Base-by-base conservation (phyloP, 1,140 invertebrate genomes). In the Achatina immaculata region DNA sequence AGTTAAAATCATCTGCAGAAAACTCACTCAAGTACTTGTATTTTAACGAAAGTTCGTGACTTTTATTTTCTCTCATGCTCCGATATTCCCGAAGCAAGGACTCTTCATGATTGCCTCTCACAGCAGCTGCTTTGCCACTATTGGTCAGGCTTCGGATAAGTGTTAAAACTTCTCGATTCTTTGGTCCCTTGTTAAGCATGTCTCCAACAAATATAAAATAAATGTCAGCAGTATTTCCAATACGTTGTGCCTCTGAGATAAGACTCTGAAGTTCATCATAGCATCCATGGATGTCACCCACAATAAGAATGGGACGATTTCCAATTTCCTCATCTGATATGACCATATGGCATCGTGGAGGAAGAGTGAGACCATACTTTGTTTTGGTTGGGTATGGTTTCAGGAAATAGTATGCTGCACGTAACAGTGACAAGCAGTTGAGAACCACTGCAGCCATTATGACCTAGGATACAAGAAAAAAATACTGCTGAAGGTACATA, bases 231-330 rank as follows among this genome's bases (percentile, higher is more conserved):
- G 78, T 66, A 6, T 65, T 55, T 7, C 65, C 78, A 28, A 65
- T 58, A 1, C 68, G 42, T 38, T 77, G 81, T 24, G 88, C 86
- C 21, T 82, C 68, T 4, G 66, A 62, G 6, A 91, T 81, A 2
- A 91, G 74, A 31, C 88, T 85, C 21, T 82, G 21, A 36, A 91
- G 81, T 83, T 92, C 91, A 68, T 90, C 88, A 58, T 81, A 87
- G 81, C 91, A 92, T 1, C 91, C 91, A 81, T 92, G 91, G 0
- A 92, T 85, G 81, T 92, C 91, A 21, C 91, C 91, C 38, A 92
- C 86, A 40, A 91, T 83, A 42, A 92, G 83, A 19, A 92, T 81
- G n/a, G 78, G 80, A 24, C 83, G 71, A 19, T 83, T 80, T 38
- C 48, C 38, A 16, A 89, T 75, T 43, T 80, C 78, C 16, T 86